phyloP scores from a whole-genome alignment of 2,888 invertebrate species.

The Clitarchus hookeri region DNA sequence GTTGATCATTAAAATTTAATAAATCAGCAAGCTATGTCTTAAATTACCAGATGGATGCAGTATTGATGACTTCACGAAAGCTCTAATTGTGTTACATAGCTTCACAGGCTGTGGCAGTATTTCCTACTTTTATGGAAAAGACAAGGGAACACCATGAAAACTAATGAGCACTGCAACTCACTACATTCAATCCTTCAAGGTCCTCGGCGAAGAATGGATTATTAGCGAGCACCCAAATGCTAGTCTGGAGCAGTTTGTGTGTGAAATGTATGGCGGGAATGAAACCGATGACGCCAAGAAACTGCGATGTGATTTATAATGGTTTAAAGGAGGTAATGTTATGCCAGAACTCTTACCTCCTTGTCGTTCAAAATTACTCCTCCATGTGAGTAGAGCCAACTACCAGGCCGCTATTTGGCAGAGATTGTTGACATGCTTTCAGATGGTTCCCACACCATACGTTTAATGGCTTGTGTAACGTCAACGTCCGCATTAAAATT shows the following conservation, averaged over 20 bases:
- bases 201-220: too few species aligned
- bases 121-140: neutral
- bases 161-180: too few species aligned
- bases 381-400: too few species aligned
- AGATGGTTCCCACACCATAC: slow-evolving; percentile 2
- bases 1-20: neutral
- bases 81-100: neutral
- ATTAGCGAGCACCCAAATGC: neutral
- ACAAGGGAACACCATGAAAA: neutral
- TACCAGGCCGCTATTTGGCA: neutral
- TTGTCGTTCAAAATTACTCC: too few species aligned
- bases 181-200: too few species aligned
- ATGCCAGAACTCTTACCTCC: too few species aligned
- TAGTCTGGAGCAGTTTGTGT: neutral
- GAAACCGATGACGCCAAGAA: neutral
- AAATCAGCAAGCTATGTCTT: neutral
- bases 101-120: neutral
- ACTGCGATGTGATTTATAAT: neutral
- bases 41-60: too few species aligned
- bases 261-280: neutral
- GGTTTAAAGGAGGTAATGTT: neutral
- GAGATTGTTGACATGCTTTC: neutral
- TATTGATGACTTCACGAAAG: neutral
- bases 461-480: neutral
- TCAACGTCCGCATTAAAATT: neutral